Evolutionary conservation across 2,113 vertebrate species (phyloP).

Genomic region (Phyllostomus discolor): DNA sequence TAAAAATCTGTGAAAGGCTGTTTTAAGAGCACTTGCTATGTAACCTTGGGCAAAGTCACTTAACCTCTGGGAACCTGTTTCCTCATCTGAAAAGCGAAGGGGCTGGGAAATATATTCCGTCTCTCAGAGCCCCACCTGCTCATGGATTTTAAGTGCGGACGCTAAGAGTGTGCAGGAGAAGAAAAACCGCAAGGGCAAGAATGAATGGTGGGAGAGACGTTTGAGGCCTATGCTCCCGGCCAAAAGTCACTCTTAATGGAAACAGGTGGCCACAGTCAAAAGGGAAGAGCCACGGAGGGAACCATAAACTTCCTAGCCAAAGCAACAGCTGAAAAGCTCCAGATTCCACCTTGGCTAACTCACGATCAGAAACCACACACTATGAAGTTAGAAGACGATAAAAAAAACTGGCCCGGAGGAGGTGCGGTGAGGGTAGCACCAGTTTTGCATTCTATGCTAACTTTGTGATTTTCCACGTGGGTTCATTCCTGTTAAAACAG

Average conservation of each 20-base stretch:
- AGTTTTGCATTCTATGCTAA: background rate
- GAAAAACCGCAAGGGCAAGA: background rate
- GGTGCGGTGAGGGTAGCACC: background rate
- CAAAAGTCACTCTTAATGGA: slow-evolving; percentile 10
- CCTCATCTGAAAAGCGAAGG: background rate
- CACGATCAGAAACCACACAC: background rate
- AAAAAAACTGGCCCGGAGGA: background rate
- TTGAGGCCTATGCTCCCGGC: background rate
- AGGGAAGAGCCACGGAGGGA: background rate
- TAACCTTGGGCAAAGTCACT: slow-evolving; percentile 15
- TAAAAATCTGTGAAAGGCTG: background rate
- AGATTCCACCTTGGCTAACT: background rate
- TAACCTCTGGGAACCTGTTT: background rate
- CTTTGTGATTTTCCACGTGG: background rate
- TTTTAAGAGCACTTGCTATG: background rate
- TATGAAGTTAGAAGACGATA: background rate
- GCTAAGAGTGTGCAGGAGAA: background rate
- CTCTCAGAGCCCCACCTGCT: background rate
- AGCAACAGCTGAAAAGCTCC: slow-evolving; percentile 11
- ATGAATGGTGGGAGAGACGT: background rate
- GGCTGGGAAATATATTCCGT: background rate
- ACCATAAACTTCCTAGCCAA: slow-evolving; percentile 16
- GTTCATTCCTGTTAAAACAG: background rate
- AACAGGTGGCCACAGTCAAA: slow-evolving; percentile 51
- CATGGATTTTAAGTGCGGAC: background rate